Evolutionary conservation across 2,888 invertebrate genomes (phyloP).

Genomic region (Acleris laterana): DNA sequence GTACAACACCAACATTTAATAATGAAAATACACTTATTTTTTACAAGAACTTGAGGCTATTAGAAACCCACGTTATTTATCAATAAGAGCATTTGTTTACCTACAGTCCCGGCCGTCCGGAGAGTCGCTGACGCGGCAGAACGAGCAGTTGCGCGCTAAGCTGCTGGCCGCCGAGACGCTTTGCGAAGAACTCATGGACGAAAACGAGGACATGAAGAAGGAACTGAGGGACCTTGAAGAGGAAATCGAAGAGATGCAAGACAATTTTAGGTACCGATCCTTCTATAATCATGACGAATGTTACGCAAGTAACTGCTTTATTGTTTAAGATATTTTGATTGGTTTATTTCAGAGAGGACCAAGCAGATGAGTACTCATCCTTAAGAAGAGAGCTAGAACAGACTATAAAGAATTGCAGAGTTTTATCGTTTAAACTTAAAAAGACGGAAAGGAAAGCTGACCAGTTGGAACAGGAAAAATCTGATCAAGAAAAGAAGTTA

Average conservation of each 20-base stretch:
- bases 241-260: constrained; percentile 99
- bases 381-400: constrained; percentile 97
- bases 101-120: constrained; percentile 79
- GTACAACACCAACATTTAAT: no score
- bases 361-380: constrained; percentile 97
- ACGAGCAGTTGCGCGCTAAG: constrained; percentile 92
- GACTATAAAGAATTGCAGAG: constrained; percentile 98
- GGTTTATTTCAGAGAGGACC: constrained; percentile 91
- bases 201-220: constrained; percentile 97
- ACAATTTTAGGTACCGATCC: constrained; percentile 89
- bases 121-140: constrained; percentile 83
- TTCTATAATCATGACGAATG: no score
- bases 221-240: constrained; percentile 96
- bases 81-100: constrained; percentile 39
- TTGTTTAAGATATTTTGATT: neutral
- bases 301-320: no score
- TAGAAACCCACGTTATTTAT: neutral
- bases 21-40: no score
- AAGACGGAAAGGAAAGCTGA: constrained; percentile 96
- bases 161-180: constrained; percentile 95
- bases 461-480: constrained; percentile 93
- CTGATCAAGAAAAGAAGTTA: constrained; percentile 88
- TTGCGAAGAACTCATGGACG: constrained; percentile 97
- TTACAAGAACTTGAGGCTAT: no score
- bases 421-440: constrained; percentile 98